Percentiles rank a stretch among this genome's conserved stretches.
phyloP scores from a whole-genome alignment of 2,888 invertebrate species.

The Scelioninae gen. 1 region DNA sequence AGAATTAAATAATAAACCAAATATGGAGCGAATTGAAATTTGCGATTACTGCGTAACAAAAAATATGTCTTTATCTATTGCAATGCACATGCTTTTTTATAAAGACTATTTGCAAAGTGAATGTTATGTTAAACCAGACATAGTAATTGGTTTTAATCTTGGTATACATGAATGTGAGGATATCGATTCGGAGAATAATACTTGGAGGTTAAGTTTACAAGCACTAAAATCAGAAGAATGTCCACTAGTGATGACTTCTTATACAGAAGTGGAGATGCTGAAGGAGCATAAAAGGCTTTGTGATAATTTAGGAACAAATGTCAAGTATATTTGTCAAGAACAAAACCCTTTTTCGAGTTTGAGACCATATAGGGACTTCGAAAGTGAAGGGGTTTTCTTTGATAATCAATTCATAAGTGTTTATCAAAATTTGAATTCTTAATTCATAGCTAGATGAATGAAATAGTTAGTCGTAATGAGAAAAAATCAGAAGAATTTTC shows the following conservation, averaged over 20 bases:
- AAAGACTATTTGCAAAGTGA: slow-evolving; percentile 71
- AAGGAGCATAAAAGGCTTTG: slow-evolving; percentile 76
- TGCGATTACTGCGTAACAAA: slow-evolving; percentile 73
- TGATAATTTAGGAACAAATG: slow-evolving; percentile 66
- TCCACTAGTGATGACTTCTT: slow-evolving; percentile 78
- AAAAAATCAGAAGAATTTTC: too few relatives aligned
- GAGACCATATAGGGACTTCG: slow-evolving; percentile 79
- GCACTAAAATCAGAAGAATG: slow-evolving; percentile 74
- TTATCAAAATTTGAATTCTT: slow-evolving; percentile 71
- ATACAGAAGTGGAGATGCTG: slow-evolving; percentile 73
- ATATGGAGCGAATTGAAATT: slow-evolving; percentile 60
- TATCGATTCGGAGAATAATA: slow-evolving; percentile 73
- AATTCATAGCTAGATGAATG: slow-evolving; percentile 6
- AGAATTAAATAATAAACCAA: slow-evolving; percentile 74
- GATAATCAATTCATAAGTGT: slow-evolving; percentile 78
- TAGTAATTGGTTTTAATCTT: slow-evolving; percentile 78
- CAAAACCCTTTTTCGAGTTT: slow-evolving; percentile 78
- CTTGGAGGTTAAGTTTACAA: slow-evolving; percentile 75
- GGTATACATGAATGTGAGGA: slow-evolving; percentile 77
- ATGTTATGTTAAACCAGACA: slow-evolving; percentile 74
- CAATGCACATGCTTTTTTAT: slow-evolving; percentile 71
- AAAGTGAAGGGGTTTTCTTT: slow-evolving; percentile 77
- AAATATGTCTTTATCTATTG: slow-evolving; percentile 70
- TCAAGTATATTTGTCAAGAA: slow-evolving; percentile 66
- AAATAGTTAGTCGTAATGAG: neutral